Conservation (phyloP, 53 echinoderm and acorn worm species). For the Antedon mediterranea region DNA sequence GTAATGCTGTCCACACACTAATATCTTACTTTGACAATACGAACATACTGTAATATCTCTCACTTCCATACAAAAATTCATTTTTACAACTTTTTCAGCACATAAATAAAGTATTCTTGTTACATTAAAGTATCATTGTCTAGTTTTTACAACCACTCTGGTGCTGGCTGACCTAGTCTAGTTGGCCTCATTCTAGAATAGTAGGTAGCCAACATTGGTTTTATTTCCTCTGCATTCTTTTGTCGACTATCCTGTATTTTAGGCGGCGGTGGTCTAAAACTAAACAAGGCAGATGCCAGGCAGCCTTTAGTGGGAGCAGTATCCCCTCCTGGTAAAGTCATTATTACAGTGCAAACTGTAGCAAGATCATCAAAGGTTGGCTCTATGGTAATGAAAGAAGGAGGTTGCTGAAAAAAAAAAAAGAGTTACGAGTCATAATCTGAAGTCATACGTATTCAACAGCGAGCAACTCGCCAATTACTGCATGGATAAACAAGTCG, state of each 20-base stretch:
- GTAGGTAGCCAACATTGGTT: not conserved
- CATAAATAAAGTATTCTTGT: too few species aligned
- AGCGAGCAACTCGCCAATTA: too few species aligned
- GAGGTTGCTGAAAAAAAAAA: not conserved
- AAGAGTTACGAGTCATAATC: too few species aligned
- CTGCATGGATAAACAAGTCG: too few species aligned
- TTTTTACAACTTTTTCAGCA: too few species aligned
- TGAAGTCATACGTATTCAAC: too few species aligned
- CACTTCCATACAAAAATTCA: too few species aligned
- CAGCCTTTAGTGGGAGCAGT: slow-evolving; percentile 68
- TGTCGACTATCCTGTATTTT: not conserved
- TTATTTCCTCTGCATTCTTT: not conserved
- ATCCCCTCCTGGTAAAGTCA: slow-evolving; percentile 46
- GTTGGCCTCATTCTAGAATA: not conserved
- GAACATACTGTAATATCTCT: too few species aligned
- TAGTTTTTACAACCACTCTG: not conserved
- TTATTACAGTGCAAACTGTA: slow-evolving; percentile 63
- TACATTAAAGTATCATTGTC: too few species aligned
- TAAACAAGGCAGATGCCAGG: slow-evolving; percentile 74
- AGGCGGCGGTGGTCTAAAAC: slow-evolving; percentile 16
- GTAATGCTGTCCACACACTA: too few species aligned
- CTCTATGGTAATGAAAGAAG: slow-evolving; percentile 54
- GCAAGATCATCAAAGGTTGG: slow-evolving; percentile 90
- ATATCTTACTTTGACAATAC: too few species aligned
- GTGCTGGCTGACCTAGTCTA: not conserved